These are phyloP conservation scores for Phragmatobia fuliginosa DNA, from an alignment of 2,888 invertebrate species.

Conservation along the genomic window DNA sequence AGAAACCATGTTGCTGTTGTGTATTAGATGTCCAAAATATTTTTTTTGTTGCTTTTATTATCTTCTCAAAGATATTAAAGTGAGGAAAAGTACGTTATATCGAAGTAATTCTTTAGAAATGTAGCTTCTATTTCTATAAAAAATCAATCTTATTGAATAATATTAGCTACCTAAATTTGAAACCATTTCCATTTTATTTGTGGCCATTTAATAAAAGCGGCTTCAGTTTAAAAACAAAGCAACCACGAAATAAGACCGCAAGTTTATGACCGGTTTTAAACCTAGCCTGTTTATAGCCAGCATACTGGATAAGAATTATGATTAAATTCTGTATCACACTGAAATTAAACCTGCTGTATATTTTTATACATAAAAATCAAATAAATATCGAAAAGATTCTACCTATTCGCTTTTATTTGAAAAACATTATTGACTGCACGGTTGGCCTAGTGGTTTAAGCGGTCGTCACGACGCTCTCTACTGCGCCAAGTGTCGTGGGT, in stretches of 20 bases:
- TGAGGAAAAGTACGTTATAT: no score
- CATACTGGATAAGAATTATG: slow-evolving; percentile 4
- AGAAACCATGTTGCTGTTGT: no score
- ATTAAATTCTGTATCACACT: slow-evolving; percentile 4
- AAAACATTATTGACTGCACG: no score
- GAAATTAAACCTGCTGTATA: background rate
- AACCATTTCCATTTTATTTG: slow-evolving; percentile 14
- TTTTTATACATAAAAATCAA: background rate
- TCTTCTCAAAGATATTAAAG: no score
- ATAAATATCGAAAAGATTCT: background rate
- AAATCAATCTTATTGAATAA: background rate
- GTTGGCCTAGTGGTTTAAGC: no score
- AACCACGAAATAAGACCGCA: background rate
- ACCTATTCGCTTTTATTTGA: no score
- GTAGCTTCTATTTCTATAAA: no score
- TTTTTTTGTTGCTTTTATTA: no score
- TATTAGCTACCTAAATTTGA: background rate
- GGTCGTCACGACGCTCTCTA: no score
- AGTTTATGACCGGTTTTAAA: slow-evolving; percentile 12
- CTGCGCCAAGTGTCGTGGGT: no score
- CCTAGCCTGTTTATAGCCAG: slow-evolving; percentile 1
- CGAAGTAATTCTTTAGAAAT: no score
- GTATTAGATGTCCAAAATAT: no score
- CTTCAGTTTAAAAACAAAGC: slow-evolving; percentile 7
- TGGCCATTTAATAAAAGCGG: slow-evolving; percentile 4